A percentile compares a stretch with the other conserved stretches of the same genome.
Evolutionary conservation across 2,888 invertebrate species (phyloP).

Genomic region (Tiphia femorata): DNA sequence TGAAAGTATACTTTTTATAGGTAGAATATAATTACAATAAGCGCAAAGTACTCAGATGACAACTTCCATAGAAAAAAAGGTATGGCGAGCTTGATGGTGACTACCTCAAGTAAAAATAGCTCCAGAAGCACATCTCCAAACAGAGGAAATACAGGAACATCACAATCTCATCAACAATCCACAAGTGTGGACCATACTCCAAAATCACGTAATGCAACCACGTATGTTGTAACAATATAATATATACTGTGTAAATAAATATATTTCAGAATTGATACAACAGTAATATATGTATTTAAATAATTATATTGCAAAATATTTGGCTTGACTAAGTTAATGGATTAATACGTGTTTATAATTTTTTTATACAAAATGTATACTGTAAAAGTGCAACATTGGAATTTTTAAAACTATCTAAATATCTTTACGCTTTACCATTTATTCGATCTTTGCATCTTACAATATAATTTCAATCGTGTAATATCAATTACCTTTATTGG

Average conservation of each 20-base stretch:
- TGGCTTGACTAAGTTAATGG: slow-evolving; percentile 7
- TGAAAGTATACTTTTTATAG: background rate
- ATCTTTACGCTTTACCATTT: no score
- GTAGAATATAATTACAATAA: slow-evolving; percentile 24
- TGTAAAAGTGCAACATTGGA: no score
- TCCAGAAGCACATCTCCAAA: slow-evolving; percentile 65
- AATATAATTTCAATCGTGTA: no score
- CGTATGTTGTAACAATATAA: slow-evolving; percentile 48
- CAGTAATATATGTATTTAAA: slow-evolving; percentile 1
- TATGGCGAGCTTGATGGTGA: slow-evolving; percentile 67
- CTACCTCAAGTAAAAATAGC: slow-evolving; percentile 63
- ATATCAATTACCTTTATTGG: no score
- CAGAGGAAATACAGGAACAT: slow-evolving; percentile 52
- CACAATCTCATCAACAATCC: slow-evolving; percentile 51
- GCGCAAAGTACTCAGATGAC: slow-evolving; percentile 34
- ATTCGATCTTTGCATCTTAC: no score
- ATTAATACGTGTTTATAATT: background rate
- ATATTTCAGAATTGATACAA: background rate
- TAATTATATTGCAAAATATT: slow-evolving; percentile 3
- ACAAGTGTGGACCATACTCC: slow-evolving; percentile 56
- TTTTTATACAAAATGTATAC: no score
- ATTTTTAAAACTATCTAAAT: no score
- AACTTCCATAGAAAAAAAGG: slow-evolving; percentile 45
- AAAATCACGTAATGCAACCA: slow-evolving; percentile 63
- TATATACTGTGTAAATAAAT: background rate